These are phyloP conservation scores for Tineola bisselliella DNA, from an alignment of 2,888 invertebrate species.

Conservation along the genomic window DNA sequence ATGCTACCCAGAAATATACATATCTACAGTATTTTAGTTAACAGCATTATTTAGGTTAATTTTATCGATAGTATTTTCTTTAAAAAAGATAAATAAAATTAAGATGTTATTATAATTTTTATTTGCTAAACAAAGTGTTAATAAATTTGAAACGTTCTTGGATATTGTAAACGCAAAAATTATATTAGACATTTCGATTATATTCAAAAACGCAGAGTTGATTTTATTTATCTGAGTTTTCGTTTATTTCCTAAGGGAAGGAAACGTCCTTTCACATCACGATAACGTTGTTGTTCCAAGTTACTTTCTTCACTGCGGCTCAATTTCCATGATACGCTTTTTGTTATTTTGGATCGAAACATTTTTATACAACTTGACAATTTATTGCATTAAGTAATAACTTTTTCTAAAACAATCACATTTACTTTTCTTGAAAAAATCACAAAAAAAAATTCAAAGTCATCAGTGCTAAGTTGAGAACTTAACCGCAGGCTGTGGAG, in stretches of 20 bases:
- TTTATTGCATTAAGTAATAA: neutral
- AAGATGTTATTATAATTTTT: too few relatives aligned
- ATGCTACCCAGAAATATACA: too few relatives aligned
- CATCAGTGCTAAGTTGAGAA: conserved; percentile 55
- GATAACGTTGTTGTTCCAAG: conserved; percentile 4
- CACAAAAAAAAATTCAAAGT: conserved; percentile 29
- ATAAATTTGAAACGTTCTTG: neutral
- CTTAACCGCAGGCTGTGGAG: conserved; percentile 57
- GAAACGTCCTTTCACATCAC: conserved; percentile 4
- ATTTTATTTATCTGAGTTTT: conserved; percentile 5
- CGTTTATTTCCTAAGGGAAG: conserved; percentile 6
- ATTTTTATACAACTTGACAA: neutral
- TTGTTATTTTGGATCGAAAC: neutral
- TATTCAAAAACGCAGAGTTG: neutral
- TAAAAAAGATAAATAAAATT: too few relatives aligned
- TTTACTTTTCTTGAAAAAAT: neutral
- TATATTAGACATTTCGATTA: conserved; percentile 1
- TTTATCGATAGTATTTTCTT: too few relatives aligned
- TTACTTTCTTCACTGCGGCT: neutral
- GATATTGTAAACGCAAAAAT: neutral
- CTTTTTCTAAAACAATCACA: neutral
- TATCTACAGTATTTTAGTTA: too few relatives aligned
- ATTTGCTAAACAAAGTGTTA: neutral
- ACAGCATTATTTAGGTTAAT: too few relatives aligned
- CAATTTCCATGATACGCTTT: conserved; percentile 3